Base-by-base conservation (phyloP, 2,113 vertebrate genomes). In the Chaenocephalus aceratus region DNA sequence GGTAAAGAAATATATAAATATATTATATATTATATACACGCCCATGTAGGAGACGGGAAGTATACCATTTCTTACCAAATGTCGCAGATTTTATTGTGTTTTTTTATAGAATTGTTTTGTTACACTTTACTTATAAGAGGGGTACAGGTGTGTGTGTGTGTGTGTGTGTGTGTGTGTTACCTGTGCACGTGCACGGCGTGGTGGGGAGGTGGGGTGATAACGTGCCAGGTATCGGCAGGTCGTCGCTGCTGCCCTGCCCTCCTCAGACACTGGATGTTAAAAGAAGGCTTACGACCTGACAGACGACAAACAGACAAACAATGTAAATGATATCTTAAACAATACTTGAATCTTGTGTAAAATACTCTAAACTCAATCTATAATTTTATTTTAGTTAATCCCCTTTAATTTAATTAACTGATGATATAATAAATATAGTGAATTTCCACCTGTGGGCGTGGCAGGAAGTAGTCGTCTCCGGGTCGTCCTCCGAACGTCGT, bases 181-280 rank as follows among this genome's bases (percentile, higher is more conserved):
- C 94, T 96, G 94, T 34, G 80, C 30, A 16, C 76, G 88, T 34
- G 88, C 9, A 64, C 83, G 71, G 77, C 93, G 88, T 14, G 95
- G 91, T 0, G 95, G 92, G 0, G 94, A 82, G 49, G 95, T 95
- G 52, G 95, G 96, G 83, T 96, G 96, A 93, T 98, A 99, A n/a
- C 16, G 96, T 98, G 59, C 97, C 97, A 0, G 97, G 97, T 56
- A 96, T 96, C 0, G 97, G 97, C 60, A 96, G 94, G 87, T 99
- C 97, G 7, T 97, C 96, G n/a, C 94, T 96, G 87, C 96, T 97
- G 26, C 92, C 94, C 79, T 97, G 97, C 36, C n/a, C 95, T 92
- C 83, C 94, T 94, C 89, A 99, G 90, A 94, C 97, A 98, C 94
- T 99, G 97, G 85, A 99, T 96, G 77, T 94, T 96, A 83, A 98